These are phyloP conservation scores for Augiades crinisus DNA, from an alignment of 2,888 invertebrate genomes.

Conservation along the genomic window DNA sequence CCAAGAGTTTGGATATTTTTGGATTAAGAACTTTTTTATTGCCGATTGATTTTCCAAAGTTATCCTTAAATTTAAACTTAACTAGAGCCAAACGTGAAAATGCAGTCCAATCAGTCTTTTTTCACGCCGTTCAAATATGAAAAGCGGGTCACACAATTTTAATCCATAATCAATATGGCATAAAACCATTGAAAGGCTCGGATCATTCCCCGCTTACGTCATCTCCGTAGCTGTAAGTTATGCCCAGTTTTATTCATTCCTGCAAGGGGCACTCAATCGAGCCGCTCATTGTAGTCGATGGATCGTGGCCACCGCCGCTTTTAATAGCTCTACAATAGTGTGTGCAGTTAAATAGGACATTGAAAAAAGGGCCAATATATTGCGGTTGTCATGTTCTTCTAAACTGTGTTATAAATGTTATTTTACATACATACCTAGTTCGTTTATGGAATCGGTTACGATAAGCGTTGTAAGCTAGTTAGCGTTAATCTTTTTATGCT, in stretches of 20 bases:
- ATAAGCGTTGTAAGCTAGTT: no score
- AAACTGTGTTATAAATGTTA: no score
- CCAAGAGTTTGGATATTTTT: no score
- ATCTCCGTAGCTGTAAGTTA: conserved; percentile 22
- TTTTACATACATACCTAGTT: no score
- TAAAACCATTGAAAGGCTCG: neutral
- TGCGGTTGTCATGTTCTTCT: no score
- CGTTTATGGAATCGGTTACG: no score
- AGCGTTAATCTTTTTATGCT: no score
- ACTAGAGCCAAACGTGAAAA: neutral
- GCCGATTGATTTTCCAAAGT: no score
- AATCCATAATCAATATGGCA: neutral
- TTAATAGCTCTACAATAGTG: conserved; percentile 32
- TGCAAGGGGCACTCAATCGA: conserved; percentile 33
- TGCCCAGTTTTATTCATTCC: conserved; percentile 34
- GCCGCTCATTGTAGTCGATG: conserved; percentile 40
- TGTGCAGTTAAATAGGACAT: conserved; percentile 12
- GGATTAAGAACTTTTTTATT: no score
- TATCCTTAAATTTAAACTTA: no score
- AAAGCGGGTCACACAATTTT: neutral
- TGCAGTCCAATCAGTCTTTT: neutral
- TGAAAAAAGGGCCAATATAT: neutral
- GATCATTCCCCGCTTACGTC: conserved; percentile 13
- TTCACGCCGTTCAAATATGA: neutral
- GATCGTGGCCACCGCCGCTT: conserved; percentile 38